A percentile compares a stretch with the other conserved stretches of the same genome.
Evolutionary conservation across 2,113 vertebrate species (phyloP).

Genomic region (Gallinago jamesoni): DNA sequence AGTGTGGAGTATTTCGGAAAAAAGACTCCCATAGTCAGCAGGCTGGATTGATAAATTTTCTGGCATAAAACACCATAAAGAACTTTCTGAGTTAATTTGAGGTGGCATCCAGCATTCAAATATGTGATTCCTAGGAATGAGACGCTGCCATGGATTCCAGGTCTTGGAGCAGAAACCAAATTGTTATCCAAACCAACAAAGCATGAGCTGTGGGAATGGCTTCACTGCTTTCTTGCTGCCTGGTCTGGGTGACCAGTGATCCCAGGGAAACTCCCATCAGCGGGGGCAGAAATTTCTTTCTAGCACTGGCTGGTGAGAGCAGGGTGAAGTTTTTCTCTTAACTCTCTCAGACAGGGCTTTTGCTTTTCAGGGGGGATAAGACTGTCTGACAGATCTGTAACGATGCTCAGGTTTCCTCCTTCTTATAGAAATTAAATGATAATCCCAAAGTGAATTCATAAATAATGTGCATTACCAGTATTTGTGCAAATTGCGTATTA

Average conservation of each 20-base stretch:
- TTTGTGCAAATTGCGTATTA: background rate
- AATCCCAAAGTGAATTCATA: background rate
- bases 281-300: background rate
- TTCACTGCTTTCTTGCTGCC: background rate
- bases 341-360: background rate
- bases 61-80: background rate
- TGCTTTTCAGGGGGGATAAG: background rate
- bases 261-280: background rate
- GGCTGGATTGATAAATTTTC: background rate
- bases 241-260: background rate
- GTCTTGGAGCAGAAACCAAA: background rate
- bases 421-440: background rate
- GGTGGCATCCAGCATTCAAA: background rate
- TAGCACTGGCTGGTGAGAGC: background rate
- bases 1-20: background rate
- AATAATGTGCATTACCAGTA: background rate
- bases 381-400: background rate
- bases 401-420: background rate
- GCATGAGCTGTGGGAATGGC: background rate
- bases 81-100: background rate
- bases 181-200: background rate
- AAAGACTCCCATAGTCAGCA: background rate
- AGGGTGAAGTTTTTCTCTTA: background rate
- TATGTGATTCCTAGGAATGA: background rate
- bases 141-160: background rate